A percentile compares a stretch with the other conserved stretches of the same genome.
Evolutionary conservation across 1,140 invertebrate species (phyloP).

Genomic region (Leptinotarsa undecemlineata): DNA sequence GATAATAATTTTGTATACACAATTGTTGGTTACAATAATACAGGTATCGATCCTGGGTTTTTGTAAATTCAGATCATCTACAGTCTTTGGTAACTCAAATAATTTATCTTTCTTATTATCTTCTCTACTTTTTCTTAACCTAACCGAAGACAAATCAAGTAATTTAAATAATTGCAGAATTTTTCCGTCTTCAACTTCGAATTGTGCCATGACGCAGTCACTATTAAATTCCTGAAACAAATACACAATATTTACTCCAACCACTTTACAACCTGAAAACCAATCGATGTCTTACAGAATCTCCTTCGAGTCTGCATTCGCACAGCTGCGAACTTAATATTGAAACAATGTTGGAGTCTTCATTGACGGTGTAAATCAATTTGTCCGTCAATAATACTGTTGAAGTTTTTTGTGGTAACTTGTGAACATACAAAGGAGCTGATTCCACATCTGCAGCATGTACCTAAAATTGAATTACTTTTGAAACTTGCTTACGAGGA

Average conservation of each 20-base stretch:
- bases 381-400: slow-evolving; percentile 65
- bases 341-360: slow-evolving; percentile 58
- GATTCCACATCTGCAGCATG: slow-evolving; percentile 67
- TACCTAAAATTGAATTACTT: slow-evolving; percentile 56
- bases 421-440: slow-evolving; percentile 71
- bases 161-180: slow-evolving; percentile 58
- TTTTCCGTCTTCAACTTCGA: slow-evolving; percentile 60
- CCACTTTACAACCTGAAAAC: neutral
- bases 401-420: slow-evolving; percentile 63
- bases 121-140: slow-evolving; percentile 42
- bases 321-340: slow-evolving; percentile 66
- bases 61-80: slow-evolving; percentile 60
- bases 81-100: slow-evolving; percentile 56
- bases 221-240: slow-evolving; percentile 59
- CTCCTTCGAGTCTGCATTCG: slow-evolving; percentile 63
- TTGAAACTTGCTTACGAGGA: neutral
- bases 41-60: slow-evolving; percentile 66
- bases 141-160: slow-evolving; percentile 51
- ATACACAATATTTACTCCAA: neutral
- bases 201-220: slow-evolving; percentile 60
- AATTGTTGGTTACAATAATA: slow-evolving; percentile 70
- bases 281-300: slow-evolving; percentile 55
- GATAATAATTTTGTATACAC: slow-evolving; percentile 70
- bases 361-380: slow-evolving; percentile 64
- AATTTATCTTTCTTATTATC: slow-evolving; percentile 52